phyloP scores from a whole-genome alignment of 2,113 vertebrate species.

The Ahaetulla prasina region DNA sequence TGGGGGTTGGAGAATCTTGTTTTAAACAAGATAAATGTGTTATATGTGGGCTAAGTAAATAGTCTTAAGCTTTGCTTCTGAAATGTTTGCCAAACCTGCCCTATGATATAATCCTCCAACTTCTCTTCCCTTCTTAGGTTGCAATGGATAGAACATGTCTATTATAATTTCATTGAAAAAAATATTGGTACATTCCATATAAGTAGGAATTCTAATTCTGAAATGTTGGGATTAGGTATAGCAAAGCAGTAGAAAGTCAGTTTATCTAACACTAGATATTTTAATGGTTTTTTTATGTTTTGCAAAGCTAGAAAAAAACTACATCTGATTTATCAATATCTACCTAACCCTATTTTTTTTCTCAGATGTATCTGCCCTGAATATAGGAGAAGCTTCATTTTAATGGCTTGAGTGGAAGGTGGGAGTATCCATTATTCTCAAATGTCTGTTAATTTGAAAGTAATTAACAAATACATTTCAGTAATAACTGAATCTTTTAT shows the following conservation, averaged over 20 bases:
- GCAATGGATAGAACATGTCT: background rate
- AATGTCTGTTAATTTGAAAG: background rate
- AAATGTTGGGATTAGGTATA: background rate
- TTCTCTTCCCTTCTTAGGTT: background rate
- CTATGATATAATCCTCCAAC: background rate
- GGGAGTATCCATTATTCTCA: background rate
- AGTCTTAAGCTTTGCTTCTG: background rate
- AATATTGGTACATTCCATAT: background rate
- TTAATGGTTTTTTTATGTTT: background rate
- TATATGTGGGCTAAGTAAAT: constrained; percentile 20
- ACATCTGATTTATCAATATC: background rate
- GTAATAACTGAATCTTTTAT: background rate
- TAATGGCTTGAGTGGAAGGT: background rate
- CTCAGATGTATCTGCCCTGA: background rate
- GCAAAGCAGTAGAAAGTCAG: background rate
- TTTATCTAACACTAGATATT: background rate
- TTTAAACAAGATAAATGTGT: constrained; percentile 10
- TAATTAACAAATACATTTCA: background rate
- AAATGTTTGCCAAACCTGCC: background rate
- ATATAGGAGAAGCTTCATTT: background rate
- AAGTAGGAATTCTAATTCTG: background rate
- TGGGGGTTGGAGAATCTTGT: too few relatives aligned
- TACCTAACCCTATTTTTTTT: background rate
- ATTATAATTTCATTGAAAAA: background rate
- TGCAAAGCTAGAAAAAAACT: background rate